phyloP scores from a whole-genome alignment of 2,113 vertebrate species.

The Pachyramphus minor region DNA sequence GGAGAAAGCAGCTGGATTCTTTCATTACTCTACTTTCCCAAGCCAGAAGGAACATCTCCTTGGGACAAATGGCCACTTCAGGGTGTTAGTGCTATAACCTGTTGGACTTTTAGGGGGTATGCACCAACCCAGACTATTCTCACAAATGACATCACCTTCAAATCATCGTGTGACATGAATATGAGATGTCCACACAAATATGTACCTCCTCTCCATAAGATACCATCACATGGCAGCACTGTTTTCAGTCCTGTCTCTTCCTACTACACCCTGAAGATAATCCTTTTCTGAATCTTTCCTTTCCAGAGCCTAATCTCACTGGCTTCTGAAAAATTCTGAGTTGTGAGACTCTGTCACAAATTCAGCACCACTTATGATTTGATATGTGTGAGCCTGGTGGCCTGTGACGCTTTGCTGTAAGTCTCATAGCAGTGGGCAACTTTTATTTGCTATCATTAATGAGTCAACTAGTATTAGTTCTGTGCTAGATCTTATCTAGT shows the following conservation, averaged over 20 bases:
- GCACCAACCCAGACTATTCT: neutral
- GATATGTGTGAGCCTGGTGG: neutral
- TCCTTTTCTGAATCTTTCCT: neutral
- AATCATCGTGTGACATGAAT: neutral
- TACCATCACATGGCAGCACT: neutral
- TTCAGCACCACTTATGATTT: neutral
- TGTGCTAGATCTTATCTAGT: neutral
- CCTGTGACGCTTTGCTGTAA: neutral
- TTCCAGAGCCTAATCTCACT: neutral
- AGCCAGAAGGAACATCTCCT: neutral
- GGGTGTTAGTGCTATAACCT: neutral
- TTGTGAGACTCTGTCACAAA: neutral
- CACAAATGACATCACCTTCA: neutral
- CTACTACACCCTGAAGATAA: neutral
- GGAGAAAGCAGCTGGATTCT: neutral
- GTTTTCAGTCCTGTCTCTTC: neutral
- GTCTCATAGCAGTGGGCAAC: neutral
- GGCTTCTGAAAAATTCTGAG: neutral
- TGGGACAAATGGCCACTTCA: neutral
- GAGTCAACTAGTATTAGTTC: neutral
- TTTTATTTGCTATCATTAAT: neutral
- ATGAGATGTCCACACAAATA: neutral
- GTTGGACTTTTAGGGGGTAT: neutral
- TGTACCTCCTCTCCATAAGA: neutral
- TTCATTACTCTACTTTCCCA: neutral